A percentile compares a stretch with the other conserved stretches of the same genome.
Conservation (phyloP, 2,797 vertebrate genomes). For the Mycteria americana region DNA sequence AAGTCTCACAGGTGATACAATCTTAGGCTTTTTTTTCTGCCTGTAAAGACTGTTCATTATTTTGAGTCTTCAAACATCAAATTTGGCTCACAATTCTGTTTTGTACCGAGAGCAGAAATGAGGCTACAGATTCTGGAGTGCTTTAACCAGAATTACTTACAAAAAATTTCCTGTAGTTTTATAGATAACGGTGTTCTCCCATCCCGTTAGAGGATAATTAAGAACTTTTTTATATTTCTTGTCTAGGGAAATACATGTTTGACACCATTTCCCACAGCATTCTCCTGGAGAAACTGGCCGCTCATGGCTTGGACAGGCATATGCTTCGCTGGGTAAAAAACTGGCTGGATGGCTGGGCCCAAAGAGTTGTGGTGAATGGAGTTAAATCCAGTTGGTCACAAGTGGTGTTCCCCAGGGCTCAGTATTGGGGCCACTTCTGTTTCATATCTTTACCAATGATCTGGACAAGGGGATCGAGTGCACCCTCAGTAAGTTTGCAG, state of each 20-base stretch:
- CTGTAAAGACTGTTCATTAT: background rate
- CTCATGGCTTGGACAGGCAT: background rate
- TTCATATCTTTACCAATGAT: background rate
- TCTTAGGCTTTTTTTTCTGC: background rate
- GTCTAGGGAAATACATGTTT: background rate
- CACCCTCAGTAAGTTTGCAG: background rate
- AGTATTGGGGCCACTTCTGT: background rate
- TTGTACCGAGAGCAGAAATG: background rate
- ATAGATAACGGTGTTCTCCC: background rate
- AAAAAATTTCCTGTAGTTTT: background rate
- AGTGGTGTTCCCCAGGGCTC: background rate
- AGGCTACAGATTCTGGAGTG: background rate
- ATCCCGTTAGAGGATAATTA: background rate
- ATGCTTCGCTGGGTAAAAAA: background rate
- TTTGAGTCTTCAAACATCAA: background rate
- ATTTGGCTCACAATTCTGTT: background rate
- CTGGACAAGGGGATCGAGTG: background rate
- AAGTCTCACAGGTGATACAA: background rate
- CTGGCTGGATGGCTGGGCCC: background rate
- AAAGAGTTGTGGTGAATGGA: background rate
- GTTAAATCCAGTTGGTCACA: background rate
- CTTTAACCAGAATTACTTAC: background rate
- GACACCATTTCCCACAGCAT: background rate
- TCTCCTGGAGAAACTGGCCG: background rate
- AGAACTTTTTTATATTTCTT: background rate